Percentiles rank a stretch among this genome's conserved stretches.
Evolutionary conservation across 2,888 invertebrate species (phyloP).

Genomic region (Luffia ferchaultella): DNA sequence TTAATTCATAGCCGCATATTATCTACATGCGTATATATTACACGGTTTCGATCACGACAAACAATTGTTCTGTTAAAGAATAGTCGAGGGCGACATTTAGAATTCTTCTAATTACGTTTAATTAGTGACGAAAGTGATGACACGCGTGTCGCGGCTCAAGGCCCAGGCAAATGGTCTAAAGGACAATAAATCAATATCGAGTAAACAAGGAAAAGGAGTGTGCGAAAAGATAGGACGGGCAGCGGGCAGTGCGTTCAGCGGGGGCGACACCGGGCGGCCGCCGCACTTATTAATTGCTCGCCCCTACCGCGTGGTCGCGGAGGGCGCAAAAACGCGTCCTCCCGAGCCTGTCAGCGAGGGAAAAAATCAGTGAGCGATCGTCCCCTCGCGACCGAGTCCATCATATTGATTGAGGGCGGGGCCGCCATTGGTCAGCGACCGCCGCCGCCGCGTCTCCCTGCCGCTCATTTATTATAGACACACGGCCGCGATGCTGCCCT

Average conservation of each 20-base stretch:
- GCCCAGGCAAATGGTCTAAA: not conserved
- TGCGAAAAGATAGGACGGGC: conserved; percentile 7
- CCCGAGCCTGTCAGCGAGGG: conserved; percentile 59
- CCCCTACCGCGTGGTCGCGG: conserved; percentile 46
- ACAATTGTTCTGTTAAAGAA: too few relatives aligned
- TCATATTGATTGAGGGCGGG: conserved; percentile 69
- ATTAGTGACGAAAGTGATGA: not conserved
- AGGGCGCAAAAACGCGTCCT: conserved; percentile 62
- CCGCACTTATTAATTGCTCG: conserved; percentile 59
- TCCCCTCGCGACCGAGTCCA: conserved; percentile 66
- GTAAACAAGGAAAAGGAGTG: conserved; percentile 46
- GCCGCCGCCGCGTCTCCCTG: conserved; percentile 30
- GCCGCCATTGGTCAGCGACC: conserved; percentile 61
- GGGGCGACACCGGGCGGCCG: conserved; percentile 13
- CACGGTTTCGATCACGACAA: too few relatives aligned
- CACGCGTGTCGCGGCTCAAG: not conserved
- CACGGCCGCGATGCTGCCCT: conserved; percentile 43
- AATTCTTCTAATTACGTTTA: too few relatives aligned
- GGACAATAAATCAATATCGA: conserved; percentile 27
- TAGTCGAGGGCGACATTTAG: too few relatives aligned
- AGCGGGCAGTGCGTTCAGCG: conserved; percentile 15
- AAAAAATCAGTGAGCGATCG: conserved; percentile 68
- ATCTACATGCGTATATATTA: too few relatives aligned
- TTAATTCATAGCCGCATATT: not conserved
- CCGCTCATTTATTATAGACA: conserved; percentile 67